A percentile compares a stretch with the other conserved stretches of the same genome.
Conservation (phyloP, 2,797 vertebrate species). For the Amniataba percoides region DNA sequence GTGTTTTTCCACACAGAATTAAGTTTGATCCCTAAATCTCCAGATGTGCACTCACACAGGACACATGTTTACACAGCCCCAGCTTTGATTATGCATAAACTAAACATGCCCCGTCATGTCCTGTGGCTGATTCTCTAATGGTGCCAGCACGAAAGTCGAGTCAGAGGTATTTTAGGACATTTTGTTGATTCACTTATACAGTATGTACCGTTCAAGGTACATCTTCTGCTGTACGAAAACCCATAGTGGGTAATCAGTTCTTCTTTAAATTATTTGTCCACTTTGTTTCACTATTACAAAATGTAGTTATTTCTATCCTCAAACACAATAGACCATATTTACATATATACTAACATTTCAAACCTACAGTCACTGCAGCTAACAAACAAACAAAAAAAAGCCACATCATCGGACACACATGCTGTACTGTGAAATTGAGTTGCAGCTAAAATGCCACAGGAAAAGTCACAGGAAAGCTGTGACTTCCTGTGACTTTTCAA, state of each 20-base stretch:
- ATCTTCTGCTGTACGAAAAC: background rate
- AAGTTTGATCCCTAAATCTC: conserved; percentile 33
- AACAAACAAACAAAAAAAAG: conserved; percentile 7
- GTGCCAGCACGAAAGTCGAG: conserved; percentile 14
- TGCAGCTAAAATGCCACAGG: background rate
- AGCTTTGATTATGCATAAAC: conserved; percentile 40
- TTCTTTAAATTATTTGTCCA: background rate
- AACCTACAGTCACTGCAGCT: conserved; percentile 10
- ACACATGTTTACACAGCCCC: conserved; percentile 36
- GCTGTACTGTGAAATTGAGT: background rate
- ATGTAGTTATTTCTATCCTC: background rate
- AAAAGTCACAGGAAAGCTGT: background rate
- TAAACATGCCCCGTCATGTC: conserved; percentile 47
- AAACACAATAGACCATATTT: conserved; percentile 19
- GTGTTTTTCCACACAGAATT: conserved; percentile 32
- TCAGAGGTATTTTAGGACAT: conserved; percentile 1
- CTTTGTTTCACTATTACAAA: background rate
- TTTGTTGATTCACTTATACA: background rate
- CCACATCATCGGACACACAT: background rate
- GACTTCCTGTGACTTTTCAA: conserved; percentile 9
- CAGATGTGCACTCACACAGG: conserved; percentile 34
- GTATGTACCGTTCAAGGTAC: background rate
- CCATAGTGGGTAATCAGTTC: background rate
- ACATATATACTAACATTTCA: background rate
- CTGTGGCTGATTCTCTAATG: conserved; percentile 24